Base-by-base conservation (phyloP, 2,888 invertebrate species). In the Cheilosia scutellata region DNA sequence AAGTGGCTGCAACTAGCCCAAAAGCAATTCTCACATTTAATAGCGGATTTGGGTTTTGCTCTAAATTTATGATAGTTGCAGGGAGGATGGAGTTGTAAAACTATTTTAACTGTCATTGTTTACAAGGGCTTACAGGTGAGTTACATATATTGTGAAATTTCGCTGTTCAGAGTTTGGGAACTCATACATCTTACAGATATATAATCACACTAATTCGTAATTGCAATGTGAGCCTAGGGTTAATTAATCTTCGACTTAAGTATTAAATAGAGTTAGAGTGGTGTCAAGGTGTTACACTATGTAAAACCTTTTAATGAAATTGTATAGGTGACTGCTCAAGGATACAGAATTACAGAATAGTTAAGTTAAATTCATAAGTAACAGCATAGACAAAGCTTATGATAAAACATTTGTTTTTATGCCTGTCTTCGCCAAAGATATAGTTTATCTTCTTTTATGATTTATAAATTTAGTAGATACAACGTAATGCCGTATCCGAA, bases 31-130 rank as follows among this genome's bases (percentile, higher is more conserved):
- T 42, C 70, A 76, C 58, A 65, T 53, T 76, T 77, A 62, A 60
- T 20, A n/a, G 51, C 44, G 51, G 44, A 51, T 58, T 66, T 70
- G 9, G 25, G 31, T 31, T 68, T 42, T 57, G 65, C 44, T 71
- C 51, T 42, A 42, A 82, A 77, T 82, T 82, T 77, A 77, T 65
- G 53, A 65, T 42, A 29, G 9, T 25, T 72, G 57, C 27, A 75
- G 55, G 55, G 37, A 4, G 57, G 16, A 71, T 29, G 13, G 5
- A 37, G 20, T n/a, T 37, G 37, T 29, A 42, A 55, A 68, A 27
- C 4, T 9, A 47, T 49, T 78, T 78, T 20, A 47, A 16, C 9
- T 65, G 42, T 63, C 65, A 33, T 68, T 82, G 55, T 75, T 63
- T 51, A 74, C 42, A 49, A 42, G 57, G 68, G 70, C 63, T 70